Evolutionary conservation across 2,113 vertebrate genomes (phyloP), one percentile per base, ranked within the genome.

Genomic region (Hydropotes inermis): DNA sequence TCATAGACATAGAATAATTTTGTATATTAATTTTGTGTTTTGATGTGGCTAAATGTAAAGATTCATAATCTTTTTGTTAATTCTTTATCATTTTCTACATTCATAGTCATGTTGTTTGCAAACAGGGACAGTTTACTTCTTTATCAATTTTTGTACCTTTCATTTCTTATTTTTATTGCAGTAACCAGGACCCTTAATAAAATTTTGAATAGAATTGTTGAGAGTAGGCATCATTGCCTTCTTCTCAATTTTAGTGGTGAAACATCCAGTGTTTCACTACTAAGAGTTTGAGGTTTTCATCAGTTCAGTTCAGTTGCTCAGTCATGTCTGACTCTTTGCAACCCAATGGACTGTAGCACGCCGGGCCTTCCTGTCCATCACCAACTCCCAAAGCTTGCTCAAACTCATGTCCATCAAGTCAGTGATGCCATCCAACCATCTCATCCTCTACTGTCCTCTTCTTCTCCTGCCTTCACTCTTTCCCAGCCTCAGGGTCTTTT

Each of bases 31-130:
- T 30, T 97, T 95, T 55, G 25, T 91, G 54, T 76, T 27, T 15
- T 58, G 19, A n/a, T 12, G 11, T 87, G 19, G 54, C 57, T 90
- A 91, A 79, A 50, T 45, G 11, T 90, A 50, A 88, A 88, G 58
- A 79, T 81, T 93, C 13, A 47, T 95, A 74, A 60, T 47, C 36
- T 90, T 86, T 89, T 85, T 79, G 47, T 95, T 93, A 64, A 89
- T 78, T 58, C 15, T 58, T 94, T 87, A 79, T 33, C 21, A 45
- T 93, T 78, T 89, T 79, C 58, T 93, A 39, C n/a, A 54, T 70
- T 89, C 25, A 36, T 67, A 85, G 84, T 89, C 81, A 95, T 33
- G 55, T 81, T 79, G 14, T 16, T 57, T 84, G 23, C 43, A 60
- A 60, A 19, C 45, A 89, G 64, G 19, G 27, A 58, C n/a, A 39